These are phyloP conservation scores for Porites lutea DNA, from an alignment of 64 coral and sea anemone genomes.

Conservation along the genomic window DNA sequence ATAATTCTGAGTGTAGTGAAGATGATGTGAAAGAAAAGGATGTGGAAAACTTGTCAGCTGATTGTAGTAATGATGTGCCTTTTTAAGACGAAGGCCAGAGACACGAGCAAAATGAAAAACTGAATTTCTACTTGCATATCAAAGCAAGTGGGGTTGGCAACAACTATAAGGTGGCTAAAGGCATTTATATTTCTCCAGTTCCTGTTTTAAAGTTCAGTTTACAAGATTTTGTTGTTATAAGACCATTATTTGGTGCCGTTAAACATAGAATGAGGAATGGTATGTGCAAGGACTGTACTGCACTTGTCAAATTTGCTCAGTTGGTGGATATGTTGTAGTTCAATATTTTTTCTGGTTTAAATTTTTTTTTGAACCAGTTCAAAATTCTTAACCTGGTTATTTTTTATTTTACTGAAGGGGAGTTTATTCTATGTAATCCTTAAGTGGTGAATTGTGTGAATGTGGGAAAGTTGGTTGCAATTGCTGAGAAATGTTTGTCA, in stretches of 20 bases:
- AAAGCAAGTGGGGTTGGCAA: conserved; percentile 47
- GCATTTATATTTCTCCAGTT: conserved; percentile 52
- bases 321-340: conserved; percentile 35
- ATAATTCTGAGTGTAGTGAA: conserved; percentile 31
- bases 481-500: conserved; percentile 24
- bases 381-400: too few relatives aligned
- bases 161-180: conserved; percentile 31
- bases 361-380: too few relatives aligned
- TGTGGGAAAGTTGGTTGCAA: conserved; percentile 21
- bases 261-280: conserved; percentile 33
- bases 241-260: conserved; percentile 13
- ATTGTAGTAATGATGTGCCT: conserved; percentile 24
- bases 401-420: too few relatives aligned
- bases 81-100: conserved; percentile 18
- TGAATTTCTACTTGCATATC: conserved; percentile 15
- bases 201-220: conserved; percentile 43
- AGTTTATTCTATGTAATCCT: too few relatives aligned
- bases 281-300: conserved; percentile 44
- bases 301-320: conserved; percentile 40
- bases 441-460: too few relatives aligned
- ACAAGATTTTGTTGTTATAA: conserved; percentile 32
- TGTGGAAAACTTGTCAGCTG: conserved; percentile 22
- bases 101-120: conserved; percentile 36
- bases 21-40: conserved; percentile 25
- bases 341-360: too few relatives aligned